Evolutionary conservation across 2,797 vertebrate species (phyloP).

Genomic region (Pteropus rufus): DNA sequence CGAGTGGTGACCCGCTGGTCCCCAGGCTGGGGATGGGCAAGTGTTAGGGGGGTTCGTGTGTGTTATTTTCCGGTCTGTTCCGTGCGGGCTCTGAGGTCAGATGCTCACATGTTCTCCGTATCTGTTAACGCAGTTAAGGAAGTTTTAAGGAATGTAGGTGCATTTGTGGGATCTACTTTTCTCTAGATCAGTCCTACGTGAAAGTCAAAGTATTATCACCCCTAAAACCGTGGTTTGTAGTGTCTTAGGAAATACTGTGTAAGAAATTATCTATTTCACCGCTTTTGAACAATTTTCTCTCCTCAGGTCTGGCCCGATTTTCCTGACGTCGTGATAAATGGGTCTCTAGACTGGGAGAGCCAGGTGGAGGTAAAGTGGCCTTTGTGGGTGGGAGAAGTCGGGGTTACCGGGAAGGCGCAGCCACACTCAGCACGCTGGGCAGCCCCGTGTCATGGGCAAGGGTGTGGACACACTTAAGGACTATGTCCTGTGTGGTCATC

Average conservation of each 20-base stretch:
- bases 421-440: fast-evolving
- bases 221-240: fast-evolving
- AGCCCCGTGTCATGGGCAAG: fast-evolving
- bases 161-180: not conserved
- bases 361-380: constrained; percentile 73
- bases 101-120: not conserved
- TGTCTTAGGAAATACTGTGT: not conserved
- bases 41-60: not conserved
- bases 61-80: not conserved
- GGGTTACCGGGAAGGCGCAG: not conserved
- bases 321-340: constrained; percentile 82
- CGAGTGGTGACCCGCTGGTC: fast-evolving
- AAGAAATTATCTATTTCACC: not conserved
- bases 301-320: constrained; percentile 91
- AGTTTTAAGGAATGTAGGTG: not conserved
- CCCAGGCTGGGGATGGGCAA: fast-evolving
- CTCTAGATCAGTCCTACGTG: not conserved
- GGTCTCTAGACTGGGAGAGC: constrained; percentile 73
- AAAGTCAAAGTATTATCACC: not conserved
- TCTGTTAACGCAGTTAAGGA: not conserved
- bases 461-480: fast-evolving
- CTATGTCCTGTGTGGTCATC: fast-evolving
- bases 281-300: not conserved
- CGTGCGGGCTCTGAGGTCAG: not conserved
- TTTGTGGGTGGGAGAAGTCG: not conserved